Conservation (phyloP, 1,140 invertebrate genomes). For the Aphidius ervi region DNA sequence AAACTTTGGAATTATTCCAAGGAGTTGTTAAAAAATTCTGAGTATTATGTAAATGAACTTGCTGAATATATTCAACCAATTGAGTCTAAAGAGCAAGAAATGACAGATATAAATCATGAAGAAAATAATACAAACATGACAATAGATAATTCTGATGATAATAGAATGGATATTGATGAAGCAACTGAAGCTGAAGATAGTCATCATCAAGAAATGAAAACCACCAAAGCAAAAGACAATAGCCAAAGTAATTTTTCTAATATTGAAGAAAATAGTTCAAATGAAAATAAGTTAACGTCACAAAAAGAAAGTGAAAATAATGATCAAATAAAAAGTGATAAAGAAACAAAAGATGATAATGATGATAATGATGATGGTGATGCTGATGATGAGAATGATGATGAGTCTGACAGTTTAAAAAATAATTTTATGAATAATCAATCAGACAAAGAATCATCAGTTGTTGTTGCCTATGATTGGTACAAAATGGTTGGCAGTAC, state of each 20-base stretch:
- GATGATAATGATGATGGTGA: not conserved
- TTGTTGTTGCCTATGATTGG: slow-evolving; percentile 9
- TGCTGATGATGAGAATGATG: not conserved
- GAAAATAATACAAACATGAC: not conserved
- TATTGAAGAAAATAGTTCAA: no score
- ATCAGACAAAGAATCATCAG: not conserved
- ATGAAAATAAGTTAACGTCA: not conserved
- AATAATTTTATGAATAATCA: not conserved
- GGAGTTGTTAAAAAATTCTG: not conserved
- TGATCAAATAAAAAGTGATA: not conserved
- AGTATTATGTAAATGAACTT: slow-evolving; percentile 12
- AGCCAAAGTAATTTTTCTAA: no score
- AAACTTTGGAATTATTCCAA: not conserved
- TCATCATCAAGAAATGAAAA: not conserved
- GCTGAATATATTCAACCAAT: not conserved
- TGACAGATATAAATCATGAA: not conserved
- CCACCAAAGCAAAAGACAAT: no score
- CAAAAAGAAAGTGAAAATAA: not conserved
- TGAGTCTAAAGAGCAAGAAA: not conserved
- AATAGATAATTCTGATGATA: no score
- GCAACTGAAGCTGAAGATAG: no score
- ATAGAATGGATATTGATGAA: no score
- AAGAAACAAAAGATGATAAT: not conserved
- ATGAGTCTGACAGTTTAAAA: not conserved
- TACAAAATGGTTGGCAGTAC: slow-evolving; percentile 15